phyloP scores from a whole-genome alignment of 35 echinoderm and acorn worm genomes.

The Anneissia japonica region DNA sequence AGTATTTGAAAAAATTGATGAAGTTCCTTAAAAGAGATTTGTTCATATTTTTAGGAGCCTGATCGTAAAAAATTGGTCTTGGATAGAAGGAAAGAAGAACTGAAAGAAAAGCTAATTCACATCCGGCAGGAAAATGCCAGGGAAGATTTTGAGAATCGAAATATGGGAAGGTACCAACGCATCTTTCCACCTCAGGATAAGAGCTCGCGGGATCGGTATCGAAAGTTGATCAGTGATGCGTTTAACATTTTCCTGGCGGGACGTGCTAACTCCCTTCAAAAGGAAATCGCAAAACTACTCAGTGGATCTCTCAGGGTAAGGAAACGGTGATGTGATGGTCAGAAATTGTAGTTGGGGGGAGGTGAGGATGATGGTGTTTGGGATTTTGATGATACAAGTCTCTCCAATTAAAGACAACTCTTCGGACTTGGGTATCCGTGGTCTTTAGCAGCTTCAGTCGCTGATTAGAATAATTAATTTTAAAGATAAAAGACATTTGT shows the following conservation, averaged over 20 bases:
- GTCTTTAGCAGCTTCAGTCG: too few relatives aligned
- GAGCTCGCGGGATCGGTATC: constrained; percentile 49
- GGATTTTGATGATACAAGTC: too few relatives aligned
- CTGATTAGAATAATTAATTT: too few relatives aligned
- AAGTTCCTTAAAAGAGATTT: too few relatives aligned
- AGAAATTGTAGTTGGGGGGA: too few relatives aligned
- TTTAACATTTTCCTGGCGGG: constrained; percentile 85
- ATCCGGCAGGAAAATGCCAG: constrained; percentile 77
- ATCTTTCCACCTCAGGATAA: constrained; percentile 90
- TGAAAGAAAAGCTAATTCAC: constrained; percentile 64
- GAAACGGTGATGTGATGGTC: too few relatives aligned
- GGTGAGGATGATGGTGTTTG: too few relatives aligned
- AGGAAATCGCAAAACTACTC: constrained; percentile 40
- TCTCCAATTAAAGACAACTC: too few relatives aligned
- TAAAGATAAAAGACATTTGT: too few relatives aligned
- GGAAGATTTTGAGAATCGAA: constrained; percentile 93
- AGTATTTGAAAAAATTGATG: too few relatives aligned
- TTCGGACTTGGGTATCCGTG: too few relatives aligned
- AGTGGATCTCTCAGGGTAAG: constrained; percentile 36
- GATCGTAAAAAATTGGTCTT: constrained; percentile 59
- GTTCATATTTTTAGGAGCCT: constrained; percentile 54
- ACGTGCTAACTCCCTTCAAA: constrained; percentile 45
- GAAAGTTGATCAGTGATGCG: constrained; percentile 66
- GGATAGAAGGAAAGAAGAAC: constrained; percentile 81
- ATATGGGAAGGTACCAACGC: constrained; percentile 73